These are phyloP conservation scores for Nephrocerus scutellatus DNA, from an alignment of 2,888 invertebrate genomes.

Conservation along the genomic window DNA sequence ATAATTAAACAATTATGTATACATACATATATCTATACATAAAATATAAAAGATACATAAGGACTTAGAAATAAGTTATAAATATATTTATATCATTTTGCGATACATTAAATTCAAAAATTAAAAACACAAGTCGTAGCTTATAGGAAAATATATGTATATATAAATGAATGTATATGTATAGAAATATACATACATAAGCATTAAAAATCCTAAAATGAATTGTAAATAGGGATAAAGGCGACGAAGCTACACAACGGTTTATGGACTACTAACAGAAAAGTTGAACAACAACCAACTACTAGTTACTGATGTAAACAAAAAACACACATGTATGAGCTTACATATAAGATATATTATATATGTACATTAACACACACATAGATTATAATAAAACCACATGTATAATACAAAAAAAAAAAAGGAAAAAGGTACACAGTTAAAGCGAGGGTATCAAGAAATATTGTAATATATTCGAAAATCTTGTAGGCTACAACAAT, in stretches of 20 bases:
- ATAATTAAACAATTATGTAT: constrained; percentile 16
- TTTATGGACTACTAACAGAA: too few species aligned
- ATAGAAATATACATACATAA: constrained; percentile 7
- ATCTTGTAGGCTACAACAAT: too few species aligned
- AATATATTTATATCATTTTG: constrained; percentile 16
- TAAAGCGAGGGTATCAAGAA: too few species aligned
- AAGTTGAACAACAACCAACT: too few species aligned
- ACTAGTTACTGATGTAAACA: too few species aligned
- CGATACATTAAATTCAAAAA: constrained; percentile 9
- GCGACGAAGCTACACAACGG: background rate
- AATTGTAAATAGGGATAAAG: constrained; percentile 18
- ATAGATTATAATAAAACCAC: too few species aligned
- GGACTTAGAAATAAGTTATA: background rate
- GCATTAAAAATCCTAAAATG: constrained; percentile 24
- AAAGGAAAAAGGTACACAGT: too few species aligned
- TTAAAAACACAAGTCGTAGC: constrained; percentile 14
- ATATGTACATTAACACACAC: too few species aligned
- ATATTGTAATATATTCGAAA: too few species aligned
- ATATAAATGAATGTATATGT: constrained; percentile 1
- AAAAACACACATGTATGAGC: too few species aligned
- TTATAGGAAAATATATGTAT: constrained; percentile 7
- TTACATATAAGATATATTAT: too few species aligned
- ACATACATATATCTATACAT: constrained; percentile 2
- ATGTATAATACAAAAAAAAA: too few species aligned
- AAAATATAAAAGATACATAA: constrained; percentile 3